Base-by-base conservation (phyloP, 2,113 vertebrate species). In the Sciurus niger region DNA sequence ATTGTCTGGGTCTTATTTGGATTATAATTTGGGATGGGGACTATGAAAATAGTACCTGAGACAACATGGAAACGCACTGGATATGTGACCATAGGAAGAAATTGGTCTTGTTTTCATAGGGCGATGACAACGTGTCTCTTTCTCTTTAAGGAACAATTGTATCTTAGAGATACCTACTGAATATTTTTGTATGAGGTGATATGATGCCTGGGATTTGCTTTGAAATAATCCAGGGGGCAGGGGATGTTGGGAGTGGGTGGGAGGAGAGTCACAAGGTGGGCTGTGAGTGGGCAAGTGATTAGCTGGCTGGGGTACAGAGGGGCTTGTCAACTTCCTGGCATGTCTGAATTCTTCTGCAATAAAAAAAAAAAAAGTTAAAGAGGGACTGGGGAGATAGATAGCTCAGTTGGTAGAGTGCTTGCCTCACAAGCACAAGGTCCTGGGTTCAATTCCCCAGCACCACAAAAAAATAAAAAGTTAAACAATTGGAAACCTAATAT, bases 401-500 rank as follows among this genome's bases (percentile, higher is more conserved):
- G 51, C 51, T 51, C 51, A 51, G 51, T 9, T 51, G 51, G 51
- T 51, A 51, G 51, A 51, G 12, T 14, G 11, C 51, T 51, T 51
- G 51, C 51, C 51, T 51, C 10, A 11, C 51, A 51, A 13, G 51
- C 13, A 14, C 13, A 14, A 51, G 51, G 51, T 11, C 12, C 51
- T 51, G 51, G 51, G 51, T 51, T 51, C 51, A 14, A 51, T 51
- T 40, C 51, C 51, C 13, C 51, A 51, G 51, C 11, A 13, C 11
- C 51, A 51, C 51, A 51, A 51, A 51, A 51, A 51, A 48, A 48
- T 48, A 86, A 93, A 93, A 67, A 58, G 65, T 37, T 60, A 92
- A 95, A 72, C 78, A 96, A 88, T 55, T 63, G 43, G 60, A 93
- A 94, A 80, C 28, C 58, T 53, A 80, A 60, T 51, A 53, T 9